Evolutionary conservation across 2,797 vertebrate species (phyloP), one percentile per base, ranked within the genome.

Genomic region (Syndactyla subalaris): DNA sequence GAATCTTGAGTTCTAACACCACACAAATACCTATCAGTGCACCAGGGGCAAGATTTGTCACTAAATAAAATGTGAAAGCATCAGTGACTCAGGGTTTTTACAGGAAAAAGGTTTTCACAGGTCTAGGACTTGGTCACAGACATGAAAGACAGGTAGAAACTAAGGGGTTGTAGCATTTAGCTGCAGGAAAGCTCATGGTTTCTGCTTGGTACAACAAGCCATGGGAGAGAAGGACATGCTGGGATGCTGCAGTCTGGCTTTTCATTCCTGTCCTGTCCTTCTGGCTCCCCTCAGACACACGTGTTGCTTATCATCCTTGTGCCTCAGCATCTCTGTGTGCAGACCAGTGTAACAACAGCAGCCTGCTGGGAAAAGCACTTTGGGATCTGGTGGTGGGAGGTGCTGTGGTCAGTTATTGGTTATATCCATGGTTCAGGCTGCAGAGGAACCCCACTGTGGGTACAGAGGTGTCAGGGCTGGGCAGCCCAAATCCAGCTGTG

Each of bases 381-480:
- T 26, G 57, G 38, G 24, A 51, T 34, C 8, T 38, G 13, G 7
- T 0, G 7, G 27, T 48, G 49, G 36, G 70, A 63, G 45, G 32
- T 14, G 34, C 67, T 34, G 55, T 61, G 61, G 29, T 46, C 29
- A 8, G 16, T 39, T 52, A 10, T 6, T 5, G 30, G 46, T 72
- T 67, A 32, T 20, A 57, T 26, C 72, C 26, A 2, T 17, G 14
- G 67, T 23, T 23, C 48, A 41, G 49, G 12, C 5, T 36, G n/a
- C 49, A 41, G 26, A 17, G 21, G 58, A 61, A 27, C 27, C 26
- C 52, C 0, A 0, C 22, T 2, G 3, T 1, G 5, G 20, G 38
- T 48, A 19, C 18, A 13, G 79, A 76, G 34, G 20, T 52, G 49
- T 43, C 32, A 4, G 65, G n/a, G 54, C 27, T 48, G 49, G 18